These are phyloP conservation scores for Noctua pronuba DNA, from an alignment of 2,888 invertebrate species.

Conservation along the genomic window DNA sequence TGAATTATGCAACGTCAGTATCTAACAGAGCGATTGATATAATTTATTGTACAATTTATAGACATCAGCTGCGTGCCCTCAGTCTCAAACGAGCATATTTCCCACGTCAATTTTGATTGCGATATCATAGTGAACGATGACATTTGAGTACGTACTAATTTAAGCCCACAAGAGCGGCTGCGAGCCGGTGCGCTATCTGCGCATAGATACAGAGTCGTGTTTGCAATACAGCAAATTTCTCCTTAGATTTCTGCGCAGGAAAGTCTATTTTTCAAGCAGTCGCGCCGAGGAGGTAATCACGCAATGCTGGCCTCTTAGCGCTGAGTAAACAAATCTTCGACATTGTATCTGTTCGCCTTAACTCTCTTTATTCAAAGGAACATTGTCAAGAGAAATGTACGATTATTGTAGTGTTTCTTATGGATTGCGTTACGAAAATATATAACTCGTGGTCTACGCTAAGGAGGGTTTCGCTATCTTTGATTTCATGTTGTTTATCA, in stretches of 20 bases:
- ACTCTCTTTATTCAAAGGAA: conserved; percentile 89
- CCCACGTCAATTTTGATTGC: conserved; percentile 89
- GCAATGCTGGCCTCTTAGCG: conserved; percentile 83
- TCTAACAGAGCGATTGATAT: conserved; percentile 78
- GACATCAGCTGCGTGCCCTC: conserved; percentile 79
- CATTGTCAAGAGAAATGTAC: conserved; percentile 89
- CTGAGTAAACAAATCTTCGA: conserved; percentile 88
- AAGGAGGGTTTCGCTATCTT: conserved; percentile 85
- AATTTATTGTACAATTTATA: conserved; percentile 88
- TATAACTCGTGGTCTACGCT: conserved; percentile 84
- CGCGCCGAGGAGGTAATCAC: conserved; percentile 79
- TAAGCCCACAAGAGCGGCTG: conserved; percentile 79
- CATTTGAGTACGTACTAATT: conserved; percentile 87
- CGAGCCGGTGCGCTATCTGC: conserved; percentile 79
- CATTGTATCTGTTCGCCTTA: conserved; percentile 88
- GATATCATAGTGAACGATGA: conserved; percentile 88
- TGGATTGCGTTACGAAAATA: conserved; percentile 89
- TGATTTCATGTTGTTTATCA: conserved; percentile 87
- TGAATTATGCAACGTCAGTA: conserved; percentile 84
- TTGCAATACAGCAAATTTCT: conserved; percentile 72
- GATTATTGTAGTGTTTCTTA: conserved; percentile 89
- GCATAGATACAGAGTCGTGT: conserved; percentile 76
- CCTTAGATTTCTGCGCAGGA: conserved; percentile 76
- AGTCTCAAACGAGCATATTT: conserved; percentile 89
- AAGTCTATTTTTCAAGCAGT: conserved; percentile 80